A percentile compares a stretch with the other conserved stretches of the same genome.
These are phyloP conservation scores for Clistopyga incitator DNA, from an alignment of 2,888 invertebrate species.

Conservation along the genomic window DNA sequence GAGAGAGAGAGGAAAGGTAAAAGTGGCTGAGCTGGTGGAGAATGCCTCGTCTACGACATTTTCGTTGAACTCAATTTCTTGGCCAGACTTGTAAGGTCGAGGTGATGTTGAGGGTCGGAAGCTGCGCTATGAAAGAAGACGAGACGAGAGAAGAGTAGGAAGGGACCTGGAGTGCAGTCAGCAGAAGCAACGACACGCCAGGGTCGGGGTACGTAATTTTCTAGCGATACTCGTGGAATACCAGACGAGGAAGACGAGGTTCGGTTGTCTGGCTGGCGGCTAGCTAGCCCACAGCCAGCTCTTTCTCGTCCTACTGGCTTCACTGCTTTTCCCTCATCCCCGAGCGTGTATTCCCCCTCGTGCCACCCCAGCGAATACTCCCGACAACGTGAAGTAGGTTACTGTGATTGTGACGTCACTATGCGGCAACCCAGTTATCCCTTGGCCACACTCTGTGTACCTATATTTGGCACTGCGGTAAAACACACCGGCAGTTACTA, in stretches of 20 bases:
- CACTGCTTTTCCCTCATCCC: slow-evolving; percentile 40
- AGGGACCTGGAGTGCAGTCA: slow-evolving; percentile 41
- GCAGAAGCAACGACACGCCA: slow-evolving; percentile 39
- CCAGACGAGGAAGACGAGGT: slow-evolving; percentile 60
- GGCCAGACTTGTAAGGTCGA: slow-evolving; percentile 53
- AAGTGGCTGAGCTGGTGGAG: background rate
- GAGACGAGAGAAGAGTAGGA: slow-evolving; percentile 20
- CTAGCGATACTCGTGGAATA: slow-evolving; percentile 65
- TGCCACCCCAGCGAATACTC: slow-evolving; percentile 16
- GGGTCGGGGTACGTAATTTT: slow-evolving; percentile 65
- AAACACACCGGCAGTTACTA: slow-evolving; percentile 69
- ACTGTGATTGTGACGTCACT: slow-evolving; percentile 82
- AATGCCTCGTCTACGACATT: background rate
- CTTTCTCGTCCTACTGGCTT: slow-evolving; percentile 40
- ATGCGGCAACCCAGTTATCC: slow-evolving; percentile 82
- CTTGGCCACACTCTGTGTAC: slow-evolving; percentile 50
- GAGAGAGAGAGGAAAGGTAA: too few relatives aligned
- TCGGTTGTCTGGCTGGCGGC: slow-evolving; percentile 57
- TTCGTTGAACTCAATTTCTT: slow-evolving; percentile 43
- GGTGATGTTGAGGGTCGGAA: slow-evolving; percentile 40
- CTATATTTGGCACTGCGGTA: slow-evolving; percentile 79
- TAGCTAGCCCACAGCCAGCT: slow-evolving; percentile 38
- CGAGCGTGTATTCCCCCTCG: slow-evolving; percentile 18
- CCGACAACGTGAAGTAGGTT: slow-evolving; percentile 72
- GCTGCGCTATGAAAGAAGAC: background rate